Evolutionary conservation across 2,113 vertebrate genomes (phyloP).

Genomic region (Alectura lathami): DNA sequence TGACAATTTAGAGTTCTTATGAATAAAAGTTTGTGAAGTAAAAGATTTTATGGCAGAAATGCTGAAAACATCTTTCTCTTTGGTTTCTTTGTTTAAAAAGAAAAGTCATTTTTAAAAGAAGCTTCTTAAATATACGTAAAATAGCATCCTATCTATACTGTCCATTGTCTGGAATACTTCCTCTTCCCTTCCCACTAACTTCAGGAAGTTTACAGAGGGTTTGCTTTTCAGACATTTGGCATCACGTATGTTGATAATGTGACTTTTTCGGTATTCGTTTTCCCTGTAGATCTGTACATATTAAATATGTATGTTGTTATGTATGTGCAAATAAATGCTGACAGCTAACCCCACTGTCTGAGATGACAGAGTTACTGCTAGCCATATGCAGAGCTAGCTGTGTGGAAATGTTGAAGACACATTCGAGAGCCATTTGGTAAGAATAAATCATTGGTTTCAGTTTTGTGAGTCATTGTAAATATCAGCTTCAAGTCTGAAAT

Average conservation of each 20-base stretch:
- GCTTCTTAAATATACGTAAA: not conserved
- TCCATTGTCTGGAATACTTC: conserved; percentile 1
- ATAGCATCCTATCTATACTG: not conserved
- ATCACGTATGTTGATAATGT: not conserved
- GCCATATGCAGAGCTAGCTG: not conserved
- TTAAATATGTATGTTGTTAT: not conserved
- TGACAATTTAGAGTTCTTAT: not conserved
- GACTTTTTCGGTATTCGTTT: not conserved
- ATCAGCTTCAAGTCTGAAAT: not conserved
- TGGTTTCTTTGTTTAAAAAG: not conserved
- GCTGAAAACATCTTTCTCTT: not conserved
- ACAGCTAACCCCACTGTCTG: not conserved
- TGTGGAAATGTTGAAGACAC: not conserved
- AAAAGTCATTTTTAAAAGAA: too few species aligned
- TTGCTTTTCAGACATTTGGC: not conserved
- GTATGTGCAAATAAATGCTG: conserved; percentile 1
- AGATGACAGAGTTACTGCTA: not conserved
- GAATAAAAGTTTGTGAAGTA: not conserved
- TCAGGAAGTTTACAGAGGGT: not conserved
- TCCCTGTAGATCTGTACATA: not conserved
- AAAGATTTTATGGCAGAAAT: not conserved
- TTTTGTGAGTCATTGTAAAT: not conserved
- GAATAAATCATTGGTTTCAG: not conserved
- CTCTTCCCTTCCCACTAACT: not conserved
- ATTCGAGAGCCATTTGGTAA: not conserved